phyloP scores from a whole-genome alignment of 1,140 invertebrate genomes.

The Himalopsyche phryganea region DNA sequence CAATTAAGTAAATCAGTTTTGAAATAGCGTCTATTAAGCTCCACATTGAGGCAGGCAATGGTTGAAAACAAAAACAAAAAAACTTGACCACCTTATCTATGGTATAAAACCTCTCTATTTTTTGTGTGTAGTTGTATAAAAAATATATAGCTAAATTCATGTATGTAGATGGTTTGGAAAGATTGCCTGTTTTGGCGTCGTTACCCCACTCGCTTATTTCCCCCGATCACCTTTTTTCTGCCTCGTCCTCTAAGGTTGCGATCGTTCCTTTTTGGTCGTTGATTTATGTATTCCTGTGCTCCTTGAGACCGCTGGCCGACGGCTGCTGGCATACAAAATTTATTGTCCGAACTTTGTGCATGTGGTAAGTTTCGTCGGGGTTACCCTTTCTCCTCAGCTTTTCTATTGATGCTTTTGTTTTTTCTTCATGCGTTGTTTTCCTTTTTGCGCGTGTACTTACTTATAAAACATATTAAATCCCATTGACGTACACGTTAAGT shows the following conservation, averaged over 20 bases:
- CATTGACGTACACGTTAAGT: too few relatives aligned
- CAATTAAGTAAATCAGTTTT: too few relatives aligned
- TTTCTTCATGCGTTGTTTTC: neutral
- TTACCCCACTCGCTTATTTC: slow-evolving; percentile 1
- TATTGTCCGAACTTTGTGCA: slow-evolving; percentile 27
- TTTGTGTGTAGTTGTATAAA: too few relatives aligned
- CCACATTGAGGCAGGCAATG: too few relatives aligned
- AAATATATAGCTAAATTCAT: too few relatives aligned
- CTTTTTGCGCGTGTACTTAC: neutral
- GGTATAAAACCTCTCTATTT: too few relatives aligned
- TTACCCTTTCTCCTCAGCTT: neutral
- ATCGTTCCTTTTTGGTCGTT: slow-evolving; percentile 16
- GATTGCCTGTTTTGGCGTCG: neutral
- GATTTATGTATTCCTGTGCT: slow-evolving; percentile 27
- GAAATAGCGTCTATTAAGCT: too few relatives aligned
- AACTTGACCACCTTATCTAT: too few relatives aligned
- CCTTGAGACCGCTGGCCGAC: slow-evolving; percentile 24
- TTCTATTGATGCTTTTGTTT: neutral
- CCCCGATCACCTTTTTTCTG: neutral
- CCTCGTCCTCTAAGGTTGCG: neutral
- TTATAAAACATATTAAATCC: neutral
- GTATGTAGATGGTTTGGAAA: neutral
- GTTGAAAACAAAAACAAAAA: too few relatives aligned
- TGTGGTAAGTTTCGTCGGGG: slow-evolving; percentile 19
- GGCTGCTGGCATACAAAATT: slow-evolving; percentile 23